A percentile compares a stretch with the other conserved stretches of the same genome.
Conservation (phyloP, 2,888 invertebrate species). For the Pristionchus entomophagus region DNA sequence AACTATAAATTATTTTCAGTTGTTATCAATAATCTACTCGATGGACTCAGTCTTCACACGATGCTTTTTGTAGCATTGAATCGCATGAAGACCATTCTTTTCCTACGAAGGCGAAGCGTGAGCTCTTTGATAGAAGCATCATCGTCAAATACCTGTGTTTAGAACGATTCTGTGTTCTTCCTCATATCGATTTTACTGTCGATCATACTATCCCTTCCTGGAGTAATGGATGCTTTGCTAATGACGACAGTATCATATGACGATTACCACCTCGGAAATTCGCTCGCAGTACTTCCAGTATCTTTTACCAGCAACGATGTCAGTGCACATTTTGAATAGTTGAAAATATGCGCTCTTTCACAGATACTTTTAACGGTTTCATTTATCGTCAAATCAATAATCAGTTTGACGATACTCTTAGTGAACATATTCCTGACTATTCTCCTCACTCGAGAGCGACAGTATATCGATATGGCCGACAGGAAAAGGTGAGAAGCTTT, state of each 20-base stretch:
- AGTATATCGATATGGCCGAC: neutral
- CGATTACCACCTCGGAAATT: neutral
- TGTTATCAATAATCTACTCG: neutral
- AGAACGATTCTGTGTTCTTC: neutral
- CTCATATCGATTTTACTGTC: neutral
- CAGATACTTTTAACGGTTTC: neutral
- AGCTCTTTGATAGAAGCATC: too few species aligned
- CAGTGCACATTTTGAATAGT: too few species aligned
- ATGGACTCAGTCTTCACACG: neutral
- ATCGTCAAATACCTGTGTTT: neutral
- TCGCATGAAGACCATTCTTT: neutral
- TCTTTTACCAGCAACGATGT: neutral
- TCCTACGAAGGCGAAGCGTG: neutral
- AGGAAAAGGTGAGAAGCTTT: neutral
- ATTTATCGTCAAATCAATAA: neutral
- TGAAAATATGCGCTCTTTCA: neutral
- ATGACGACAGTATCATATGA: neutral
- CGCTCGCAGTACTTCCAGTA: neutral
- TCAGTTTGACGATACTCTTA: neutral
- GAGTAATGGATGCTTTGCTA: neutral
- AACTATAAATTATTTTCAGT: neutral
- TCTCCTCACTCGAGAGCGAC: too few species aligned
- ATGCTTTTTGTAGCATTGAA: neutral
- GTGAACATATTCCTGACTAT: too few species aligned
- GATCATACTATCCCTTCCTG: neutral